phyloP scores from a whole-genome alignment of 2,797 vertebrate genomes.

The Halcyon chelicuti region DNA sequence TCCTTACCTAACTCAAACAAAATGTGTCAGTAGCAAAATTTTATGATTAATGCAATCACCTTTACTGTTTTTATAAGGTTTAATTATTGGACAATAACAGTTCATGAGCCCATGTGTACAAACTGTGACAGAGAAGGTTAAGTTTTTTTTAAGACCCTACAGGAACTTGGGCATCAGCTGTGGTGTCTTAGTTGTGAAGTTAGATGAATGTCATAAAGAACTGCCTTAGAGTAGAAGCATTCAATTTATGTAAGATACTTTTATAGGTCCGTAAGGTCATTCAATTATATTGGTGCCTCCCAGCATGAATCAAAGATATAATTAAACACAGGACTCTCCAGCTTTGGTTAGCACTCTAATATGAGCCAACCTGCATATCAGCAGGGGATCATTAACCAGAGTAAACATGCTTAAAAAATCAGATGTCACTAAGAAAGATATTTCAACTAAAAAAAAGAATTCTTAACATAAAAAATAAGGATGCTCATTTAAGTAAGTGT shows the following conservation, averaged over 20 bases:
- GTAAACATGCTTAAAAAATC: background rate
- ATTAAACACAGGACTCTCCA: background rate
- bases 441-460: background rate
- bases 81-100: background rate
- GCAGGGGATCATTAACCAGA: background rate
- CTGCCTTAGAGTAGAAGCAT: background rate
- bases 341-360: background rate
- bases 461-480: background rate
- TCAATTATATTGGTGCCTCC: background rate
- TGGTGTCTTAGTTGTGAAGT: background rate
- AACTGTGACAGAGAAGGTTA: background rate
- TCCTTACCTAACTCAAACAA: background rate
- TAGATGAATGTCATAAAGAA: background rate
- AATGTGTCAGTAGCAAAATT: background rate
- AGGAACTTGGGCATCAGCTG: background rate
- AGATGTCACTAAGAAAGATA: background rate
- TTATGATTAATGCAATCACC: background rate
- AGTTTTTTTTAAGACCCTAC: background rate
- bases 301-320: background rate
- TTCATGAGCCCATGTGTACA: background rate
- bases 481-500: background rate
- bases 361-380: background rate
- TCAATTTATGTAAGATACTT: background rate
- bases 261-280: background rate
- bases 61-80: background rate